These are phyloP conservation scores for Varanus salvator DNA, from an alignment of 2,113 vertebrate species.

Conservation along the genomic window DNA sequence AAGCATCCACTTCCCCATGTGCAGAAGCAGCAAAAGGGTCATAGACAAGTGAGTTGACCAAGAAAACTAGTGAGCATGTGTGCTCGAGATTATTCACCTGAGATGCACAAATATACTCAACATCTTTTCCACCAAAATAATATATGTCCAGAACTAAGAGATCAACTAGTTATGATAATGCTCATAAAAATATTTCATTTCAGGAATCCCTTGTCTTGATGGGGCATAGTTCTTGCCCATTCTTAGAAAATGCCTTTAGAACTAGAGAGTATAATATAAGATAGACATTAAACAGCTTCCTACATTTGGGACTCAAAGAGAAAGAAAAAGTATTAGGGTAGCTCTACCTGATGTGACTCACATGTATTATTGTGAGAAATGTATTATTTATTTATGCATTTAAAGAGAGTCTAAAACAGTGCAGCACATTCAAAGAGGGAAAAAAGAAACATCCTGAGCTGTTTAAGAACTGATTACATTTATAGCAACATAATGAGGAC, in stretches of 20 bases:
- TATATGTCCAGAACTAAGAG: too few relatives aligned
- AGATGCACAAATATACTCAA: too few relatives aligned
- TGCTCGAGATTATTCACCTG: too few relatives aligned
- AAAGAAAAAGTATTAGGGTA: constrained; percentile 9
- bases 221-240: too few relatives aligned
- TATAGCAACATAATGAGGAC: constrained; percentile 42
- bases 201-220: too few relatives aligned
- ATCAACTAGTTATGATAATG: too few relatives aligned
- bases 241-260: neutral
- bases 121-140: too few relatives aligned
- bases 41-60: too few relatives aligned
- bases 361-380: constrained; percentile 1
- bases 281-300: neutral
- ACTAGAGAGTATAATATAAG: neutral
- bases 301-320: constrained; percentile 2
- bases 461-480: constrained; percentile 41
- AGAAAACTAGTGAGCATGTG: too few relatives aligned
- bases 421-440: constrained; percentile 1
- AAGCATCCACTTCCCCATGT: neutral
- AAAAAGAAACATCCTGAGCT: constrained; percentile 16
- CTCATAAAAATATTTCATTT: too few relatives aligned
- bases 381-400: constrained; percentile 42
- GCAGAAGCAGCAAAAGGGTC: neutral
- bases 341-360: constrained; percentile 11
- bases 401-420: constrained; percentile 16